Evolutionary conservation across 2,113 vertebrate species (phyloP).

Genomic region (Sus scrofa): T2T-Sscrofa CM000812.6:198097501-198098000

Average conservation of each 20-base stretch:
- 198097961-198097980: not conserved
- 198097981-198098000: not conserved
- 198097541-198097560: not conserved
- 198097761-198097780: not conserved
- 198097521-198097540: not conserved
- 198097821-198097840: not conserved
- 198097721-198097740: not conserved
- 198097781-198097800: not conserved
- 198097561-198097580: not conserved
- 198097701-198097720: slow-evolving; percentile 15
- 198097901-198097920: not conserved
- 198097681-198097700: slow-evolving; percentile 47
- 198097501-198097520: not conserved
- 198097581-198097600: not conserved
- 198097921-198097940: not conserved
- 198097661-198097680: not conserved
- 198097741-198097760: not conserved
- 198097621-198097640: not conserved
- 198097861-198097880: not conserved
- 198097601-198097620: not conserved
- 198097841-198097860: not conserved
- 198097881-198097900: not conserved
- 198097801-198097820: not conserved
- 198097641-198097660: not conserved
- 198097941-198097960: not conserved